Percentiles rank a stretch among this genome's conserved stretches.
phyloP scores from a whole-genome alignment of 2,797 vertebrate species.

The Sparus aurata region DNA sequence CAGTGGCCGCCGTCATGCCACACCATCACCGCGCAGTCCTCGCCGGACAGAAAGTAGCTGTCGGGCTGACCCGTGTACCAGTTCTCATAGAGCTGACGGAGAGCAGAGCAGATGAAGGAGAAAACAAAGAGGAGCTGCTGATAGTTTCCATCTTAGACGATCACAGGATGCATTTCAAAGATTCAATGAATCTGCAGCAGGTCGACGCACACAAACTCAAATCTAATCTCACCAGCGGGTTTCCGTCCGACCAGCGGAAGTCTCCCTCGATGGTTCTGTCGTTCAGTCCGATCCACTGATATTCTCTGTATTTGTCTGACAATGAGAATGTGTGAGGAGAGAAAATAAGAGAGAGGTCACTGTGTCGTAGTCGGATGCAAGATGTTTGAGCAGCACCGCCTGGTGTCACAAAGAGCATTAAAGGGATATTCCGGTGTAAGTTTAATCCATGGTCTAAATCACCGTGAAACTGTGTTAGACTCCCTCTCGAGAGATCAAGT shows the following conservation, averaged over 20 bases:
- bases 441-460: too few relatives aligned
- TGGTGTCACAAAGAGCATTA: too few relatives aligned
- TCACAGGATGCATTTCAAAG: too few relatives aligned
- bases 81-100: slow-evolving; percentile 92
- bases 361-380: background rate
- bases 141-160: too few relatives aligned
- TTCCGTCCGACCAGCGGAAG: slow-evolving; percentile 96
- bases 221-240: slow-evolving; percentile 88
- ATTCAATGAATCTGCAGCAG: too few relatives aligned
- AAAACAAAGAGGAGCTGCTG: too few relatives aligned
- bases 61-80: slow-evolving; percentile 95
- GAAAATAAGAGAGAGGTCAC: background rate
- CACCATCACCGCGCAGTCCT: slow-evolving; percentile 95
- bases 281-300: slow-evolving; percentile 96
- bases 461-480: too few relatives aligned
- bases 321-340: background rate
- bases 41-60: slow-evolving; percentile 96
- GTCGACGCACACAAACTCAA: background rate
- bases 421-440: too few relatives aligned
- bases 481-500: too few relatives aligned
- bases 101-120: background rate
- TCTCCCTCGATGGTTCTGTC: slow-evolving; percentile 97
- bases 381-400: too few relatives aligned
- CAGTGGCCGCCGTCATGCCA: slow-evolving; percentile 94
- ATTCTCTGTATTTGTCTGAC: slow-evolving; percentile 91